Conservation (phyloP, 2,797 vertebrate genomes). For the Chloroceryle amazona region DNA sequence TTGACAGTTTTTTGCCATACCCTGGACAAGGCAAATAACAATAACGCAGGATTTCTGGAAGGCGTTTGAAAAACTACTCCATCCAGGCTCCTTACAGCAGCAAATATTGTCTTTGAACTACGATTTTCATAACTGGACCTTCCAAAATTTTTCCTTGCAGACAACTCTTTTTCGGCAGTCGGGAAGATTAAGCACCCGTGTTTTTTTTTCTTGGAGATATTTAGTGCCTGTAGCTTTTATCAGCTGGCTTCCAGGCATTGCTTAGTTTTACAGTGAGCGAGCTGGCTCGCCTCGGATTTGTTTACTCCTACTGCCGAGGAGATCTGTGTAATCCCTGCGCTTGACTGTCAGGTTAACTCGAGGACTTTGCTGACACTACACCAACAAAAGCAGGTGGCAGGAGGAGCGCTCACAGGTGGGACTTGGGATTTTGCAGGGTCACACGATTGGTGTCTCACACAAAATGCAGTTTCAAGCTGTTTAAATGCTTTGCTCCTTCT, state of each 20-base stretch:
- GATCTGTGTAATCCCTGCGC: not conserved
- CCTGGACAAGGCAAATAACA: not conserved
- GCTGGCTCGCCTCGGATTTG: not conserved
- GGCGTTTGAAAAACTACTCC: not conserved
- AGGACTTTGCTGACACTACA: not conserved
- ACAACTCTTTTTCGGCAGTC: not conserved
- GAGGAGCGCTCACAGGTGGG: not conserved
- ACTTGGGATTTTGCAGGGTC: not conserved
- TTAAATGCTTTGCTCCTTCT: conserved; percentile 1
- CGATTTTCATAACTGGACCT: not conserved
- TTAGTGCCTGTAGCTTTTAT: not conserved
- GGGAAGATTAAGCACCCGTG: not conserved
- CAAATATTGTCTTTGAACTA: not conserved
- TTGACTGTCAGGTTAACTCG: not conserved
- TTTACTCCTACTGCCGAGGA: not conserved
- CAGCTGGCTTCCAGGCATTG: not conserved
- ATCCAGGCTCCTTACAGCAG: not conserved
- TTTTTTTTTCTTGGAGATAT: not conserved
- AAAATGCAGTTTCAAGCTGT: not conserved
- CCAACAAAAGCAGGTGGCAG: not conserved
- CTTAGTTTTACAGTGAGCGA: not conserved
- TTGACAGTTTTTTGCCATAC: not conserved
- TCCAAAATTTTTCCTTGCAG: not conserved
- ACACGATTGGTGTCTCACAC: not conserved
- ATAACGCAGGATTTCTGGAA: not conserved